These are phyloP conservation scores for Pollicipes pollicipes DNA, from an alignment of 1,140 invertebrate species.

Conservation along the genomic window DNA sequence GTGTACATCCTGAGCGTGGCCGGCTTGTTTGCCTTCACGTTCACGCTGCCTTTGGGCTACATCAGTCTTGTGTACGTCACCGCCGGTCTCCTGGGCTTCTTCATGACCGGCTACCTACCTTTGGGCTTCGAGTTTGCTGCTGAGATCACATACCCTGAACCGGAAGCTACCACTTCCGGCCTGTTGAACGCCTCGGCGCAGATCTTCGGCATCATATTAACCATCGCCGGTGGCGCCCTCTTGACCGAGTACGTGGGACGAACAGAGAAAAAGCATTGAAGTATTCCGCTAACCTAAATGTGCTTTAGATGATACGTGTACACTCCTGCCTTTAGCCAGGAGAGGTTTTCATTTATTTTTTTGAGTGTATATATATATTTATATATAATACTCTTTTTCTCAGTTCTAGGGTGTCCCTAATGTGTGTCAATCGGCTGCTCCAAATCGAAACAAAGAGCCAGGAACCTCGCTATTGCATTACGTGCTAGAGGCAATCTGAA, in stretches of 20 bases:
- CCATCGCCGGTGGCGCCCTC: constrained; percentile 32
- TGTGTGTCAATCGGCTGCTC: no score
- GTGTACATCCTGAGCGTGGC: constrained; percentile 35
- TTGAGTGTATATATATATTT: no score
- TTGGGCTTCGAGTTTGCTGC: constrained; percentile 90
- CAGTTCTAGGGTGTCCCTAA: no score
- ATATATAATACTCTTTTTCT: no score
- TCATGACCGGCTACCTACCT: constrained; percentile 89
- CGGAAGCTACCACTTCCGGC: constrained; percentile 76
- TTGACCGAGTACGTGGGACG: constrained; percentile 17
- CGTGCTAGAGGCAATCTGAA: no score
- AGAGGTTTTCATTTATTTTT: no score
- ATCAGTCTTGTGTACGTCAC: constrained; percentile 33
- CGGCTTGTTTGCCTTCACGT: constrained; percentile 35
- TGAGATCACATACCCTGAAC: constrained; percentile 86
- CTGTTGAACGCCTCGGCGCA: constrained; percentile 66
- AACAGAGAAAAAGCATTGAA: no score
- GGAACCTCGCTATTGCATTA: no score
- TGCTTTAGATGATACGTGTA: no score
- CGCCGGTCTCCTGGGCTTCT: constrained; percentile 42
- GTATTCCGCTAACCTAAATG: no score
- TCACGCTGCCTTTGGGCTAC: constrained; percentile 26
- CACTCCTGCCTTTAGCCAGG: no score
- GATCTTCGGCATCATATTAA: constrained; percentile 63
- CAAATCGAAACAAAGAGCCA: no score